These are phyloP conservation scores for Nixonia krombeini DNA, from an alignment of 1,140 invertebrate genomes.

Conservation along the genomic window DNA sequence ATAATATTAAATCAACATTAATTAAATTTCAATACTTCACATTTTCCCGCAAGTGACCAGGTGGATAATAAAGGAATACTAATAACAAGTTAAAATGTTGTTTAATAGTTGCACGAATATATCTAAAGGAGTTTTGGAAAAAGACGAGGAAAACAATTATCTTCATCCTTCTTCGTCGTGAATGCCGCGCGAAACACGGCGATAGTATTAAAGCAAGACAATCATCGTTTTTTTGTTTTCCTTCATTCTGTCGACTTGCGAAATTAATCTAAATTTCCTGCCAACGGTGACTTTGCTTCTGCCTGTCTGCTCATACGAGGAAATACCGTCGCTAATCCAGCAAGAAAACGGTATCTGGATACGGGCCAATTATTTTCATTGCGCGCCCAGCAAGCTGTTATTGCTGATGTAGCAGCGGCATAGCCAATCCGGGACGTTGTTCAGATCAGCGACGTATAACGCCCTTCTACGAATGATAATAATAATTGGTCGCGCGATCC, in stretches of 20 bases:
- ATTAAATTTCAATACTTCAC: no score
- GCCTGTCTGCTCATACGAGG: slow-evolving; percentile 17
- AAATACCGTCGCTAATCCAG: slow-evolving; percentile 47
- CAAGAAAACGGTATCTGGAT: slow-evolving; percentile 53
- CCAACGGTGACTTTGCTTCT: slow-evolving; percentile 11
- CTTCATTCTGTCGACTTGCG: slow-evolving; percentile 27
- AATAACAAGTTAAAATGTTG: no score
- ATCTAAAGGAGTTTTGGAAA: no score
- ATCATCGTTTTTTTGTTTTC: slow-evolving; percentile 26
- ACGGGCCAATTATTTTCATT: slow-evolving; percentile 54
- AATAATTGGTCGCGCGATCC: slow-evolving; percentile 43
- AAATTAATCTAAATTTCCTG: slow-evolving; percentile 47
- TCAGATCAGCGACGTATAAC: slow-evolving; percentile 47
- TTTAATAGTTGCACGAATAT: no score
- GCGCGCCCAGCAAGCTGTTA: slow-evolving; percentile 47
- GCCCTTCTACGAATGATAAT: slow-evolving; percentile 46
- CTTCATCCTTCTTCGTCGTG: neutral
- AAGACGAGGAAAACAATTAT: slow-evolving; percentile 2
- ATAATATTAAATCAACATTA: no score
- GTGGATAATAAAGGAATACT: no score
- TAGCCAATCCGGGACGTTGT: slow-evolving; percentile 15
- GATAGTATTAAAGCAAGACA: slow-evolving; percentile 9
- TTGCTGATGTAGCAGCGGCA: slow-evolving; percentile 50
- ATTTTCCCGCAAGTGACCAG: no score
- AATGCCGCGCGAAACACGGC: neutral